phyloP scores from a whole-genome alignment of 2,113 vertebrate species.

The Psammodynastes pulverulentus region DNA sequence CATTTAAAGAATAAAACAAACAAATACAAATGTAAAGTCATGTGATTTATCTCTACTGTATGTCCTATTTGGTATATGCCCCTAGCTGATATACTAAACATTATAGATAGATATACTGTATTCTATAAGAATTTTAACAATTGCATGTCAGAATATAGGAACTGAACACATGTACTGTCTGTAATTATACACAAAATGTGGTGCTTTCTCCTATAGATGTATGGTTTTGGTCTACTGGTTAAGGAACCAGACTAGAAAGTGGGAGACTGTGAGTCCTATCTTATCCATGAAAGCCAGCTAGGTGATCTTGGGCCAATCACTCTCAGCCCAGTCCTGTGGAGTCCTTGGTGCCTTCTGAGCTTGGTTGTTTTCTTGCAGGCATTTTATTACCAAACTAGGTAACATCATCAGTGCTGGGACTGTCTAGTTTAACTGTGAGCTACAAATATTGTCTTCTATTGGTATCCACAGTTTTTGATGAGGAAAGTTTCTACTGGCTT shows the following conservation, averaged over 20 bases:
- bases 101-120: not conserved
- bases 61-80: not conserved
- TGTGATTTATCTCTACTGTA: not conserved
- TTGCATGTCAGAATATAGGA: not conserved
- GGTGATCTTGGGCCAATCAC: not conserved
- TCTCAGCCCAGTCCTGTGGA: not conserved
- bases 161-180: not conserved
- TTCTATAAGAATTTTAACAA: not conserved
- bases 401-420: not conserved
- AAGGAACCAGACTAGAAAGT: not conserved
- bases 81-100: not conserved
- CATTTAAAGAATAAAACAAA: not conserved
- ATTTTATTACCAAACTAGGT: not conserved
- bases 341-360: not conserved
- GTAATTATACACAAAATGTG: not conserved
- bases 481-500: not conserved
- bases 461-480: not conserved
- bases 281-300: not conserved
- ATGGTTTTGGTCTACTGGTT: not conserved
- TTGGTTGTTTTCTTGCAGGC: not conserved
- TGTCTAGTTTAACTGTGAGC: not conserved
- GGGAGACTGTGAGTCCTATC: not conserved
- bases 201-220: not conserved
- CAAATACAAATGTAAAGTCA: not conserved
- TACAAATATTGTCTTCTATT: not conserved